A percentile compares a stretch with the other conserved stretches of the same genome.
phyloP scores from a whole-genome alignment of 2,888 invertebrate species.

The Hirtodrosophila duncani region DNA sequence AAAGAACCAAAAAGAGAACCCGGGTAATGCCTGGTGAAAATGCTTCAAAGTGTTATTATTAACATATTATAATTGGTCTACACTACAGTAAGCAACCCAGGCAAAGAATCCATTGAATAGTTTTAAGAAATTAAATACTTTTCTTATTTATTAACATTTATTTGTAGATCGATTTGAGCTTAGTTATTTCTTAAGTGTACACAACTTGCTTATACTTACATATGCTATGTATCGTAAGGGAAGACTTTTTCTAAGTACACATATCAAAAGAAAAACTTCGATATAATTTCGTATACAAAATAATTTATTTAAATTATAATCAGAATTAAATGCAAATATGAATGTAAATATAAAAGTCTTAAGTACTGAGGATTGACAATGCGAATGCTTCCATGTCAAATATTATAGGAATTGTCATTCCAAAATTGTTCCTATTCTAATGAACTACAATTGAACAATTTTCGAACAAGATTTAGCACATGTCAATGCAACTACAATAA shows the following conservation, averaged over 20 bases:
- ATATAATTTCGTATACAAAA: constrained; percentile 21
- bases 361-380: constrained; percentile 43
- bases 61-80: too few relatives aligned
- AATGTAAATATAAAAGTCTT: constrained; percentile 34
- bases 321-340: constrained; percentile 13
- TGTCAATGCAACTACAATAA: constrained; percentile 6
- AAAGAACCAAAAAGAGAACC: too few relatives aligned
- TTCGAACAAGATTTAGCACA: constrained; percentile 58
- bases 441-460: constrained; percentile 41
- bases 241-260: too few relatives aligned
- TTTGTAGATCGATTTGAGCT: constrained; percentile 24
- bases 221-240: too few relatives aligned
- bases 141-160: constrained; percentile 26
- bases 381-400: constrained; percentile 16
- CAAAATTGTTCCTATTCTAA: constrained; percentile 53
- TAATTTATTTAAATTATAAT: constrained; percentile 5
- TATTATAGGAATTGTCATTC: constrained; percentile 53
- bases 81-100: too few relatives aligned
- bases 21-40: too few relatives aligned
- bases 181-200: constrained; percentile 18
- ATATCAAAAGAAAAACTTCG: constrained; percentile 20
- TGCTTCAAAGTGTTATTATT: too few relatives aligned
- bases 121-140: constrained; percentile 21
- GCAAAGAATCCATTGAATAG: not conserved
- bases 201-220: constrained; percentile 1